A percentile compares a stretch with the other conserved stretches of the same genome.
phyloP scores from a whole-genome alignment of 1,140 invertebrate species.

The Armadillidium nasatum region DNA sequence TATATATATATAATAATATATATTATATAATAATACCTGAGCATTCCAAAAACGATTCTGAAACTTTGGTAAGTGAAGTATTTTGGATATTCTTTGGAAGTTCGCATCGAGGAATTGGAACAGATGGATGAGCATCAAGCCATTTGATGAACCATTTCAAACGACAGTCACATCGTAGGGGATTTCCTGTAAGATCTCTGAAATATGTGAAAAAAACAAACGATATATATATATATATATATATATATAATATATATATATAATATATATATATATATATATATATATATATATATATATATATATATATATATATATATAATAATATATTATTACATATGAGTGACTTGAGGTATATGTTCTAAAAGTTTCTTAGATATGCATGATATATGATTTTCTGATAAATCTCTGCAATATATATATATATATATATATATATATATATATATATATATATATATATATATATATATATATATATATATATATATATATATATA shows the following conservation, averaged over 20 bases:
- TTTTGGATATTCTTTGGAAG: constrained; percentile 35
- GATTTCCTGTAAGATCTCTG: constrained; percentile 76
- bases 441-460: too few relatives aligned
- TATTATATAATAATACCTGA: too few relatives aligned
- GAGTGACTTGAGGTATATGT: constrained; percentile 87
- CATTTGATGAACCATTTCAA: constrained; percentile 92
- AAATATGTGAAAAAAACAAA: too few relatives aligned
- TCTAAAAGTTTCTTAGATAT: constrained; percentile 91
- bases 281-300: too few relatives aligned
- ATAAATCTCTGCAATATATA: constrained; percentile 56
- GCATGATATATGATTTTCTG: constrained; percentile 93
- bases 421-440: too few relatives aligned
- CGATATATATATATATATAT: too few relatives aligned
- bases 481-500: too few relatives aligned
- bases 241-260: too few relatives aligned
- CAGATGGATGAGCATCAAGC: constrained; percentile 84
- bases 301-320: not conserved
- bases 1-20: not conserved
- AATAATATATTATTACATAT: constrained; percentile 90
- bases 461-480: too few relatives aligned
- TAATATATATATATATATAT: too few relatives aligned
- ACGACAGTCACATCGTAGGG: constrained; percentile 93
- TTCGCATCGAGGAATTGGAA: constrained; percentile 85
- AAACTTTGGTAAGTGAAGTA: constrained; percentile 30
- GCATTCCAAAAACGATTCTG: constrained; percentile 25